Evolutionary conservation across 2,113 vertebrate species (phyloP).

Genomic region (Megaceryle torquata): DNA sequence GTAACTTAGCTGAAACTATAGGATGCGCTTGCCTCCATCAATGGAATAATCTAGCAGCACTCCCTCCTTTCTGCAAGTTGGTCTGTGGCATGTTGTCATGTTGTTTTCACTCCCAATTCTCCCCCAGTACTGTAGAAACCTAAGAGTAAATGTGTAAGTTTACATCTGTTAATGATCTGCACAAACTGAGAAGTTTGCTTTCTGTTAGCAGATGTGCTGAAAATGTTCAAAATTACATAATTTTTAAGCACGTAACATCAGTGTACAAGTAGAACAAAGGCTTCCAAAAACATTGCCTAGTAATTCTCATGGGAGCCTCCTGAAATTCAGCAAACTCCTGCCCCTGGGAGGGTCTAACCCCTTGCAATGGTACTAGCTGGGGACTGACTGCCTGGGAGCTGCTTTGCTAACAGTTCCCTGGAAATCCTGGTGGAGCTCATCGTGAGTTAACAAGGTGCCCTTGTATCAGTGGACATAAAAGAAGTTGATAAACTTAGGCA

Average conservation of each 20-base stretch:
- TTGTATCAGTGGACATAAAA: neutral
- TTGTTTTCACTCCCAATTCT: constrained; percentile 96
- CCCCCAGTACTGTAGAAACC: constrained; percentile 98
- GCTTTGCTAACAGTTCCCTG: neutral
- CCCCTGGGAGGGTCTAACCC: neutral
- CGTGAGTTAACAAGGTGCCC: neutral
- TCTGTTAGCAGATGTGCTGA: neutral
- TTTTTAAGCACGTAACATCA: neutral
- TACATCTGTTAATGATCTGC: neutral
- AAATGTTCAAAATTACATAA: neutral
- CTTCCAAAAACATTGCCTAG: neutral
- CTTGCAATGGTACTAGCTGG: neutral
- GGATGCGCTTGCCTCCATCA: constrained; percentile 84
- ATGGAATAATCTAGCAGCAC: constrained; percentile 93
- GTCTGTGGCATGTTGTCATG: constrained; percentile 92
- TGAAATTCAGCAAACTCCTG: neutral
- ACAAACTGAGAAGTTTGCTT: neutral
- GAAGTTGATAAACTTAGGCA: neutral
- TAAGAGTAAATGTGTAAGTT: constrained; percentile 45
- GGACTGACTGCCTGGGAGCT: neutral
- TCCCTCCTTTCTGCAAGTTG: constrained; percentile 93
- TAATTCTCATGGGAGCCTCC: neutral
- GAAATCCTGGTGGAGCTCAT: neutral
- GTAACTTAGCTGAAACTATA: neutral
- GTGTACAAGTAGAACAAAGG: neutral